phyloP scores from a whole-genome alignment of 53 echinoderm and acorn worm species.

The Hippasteria phrygiana region DNA sequence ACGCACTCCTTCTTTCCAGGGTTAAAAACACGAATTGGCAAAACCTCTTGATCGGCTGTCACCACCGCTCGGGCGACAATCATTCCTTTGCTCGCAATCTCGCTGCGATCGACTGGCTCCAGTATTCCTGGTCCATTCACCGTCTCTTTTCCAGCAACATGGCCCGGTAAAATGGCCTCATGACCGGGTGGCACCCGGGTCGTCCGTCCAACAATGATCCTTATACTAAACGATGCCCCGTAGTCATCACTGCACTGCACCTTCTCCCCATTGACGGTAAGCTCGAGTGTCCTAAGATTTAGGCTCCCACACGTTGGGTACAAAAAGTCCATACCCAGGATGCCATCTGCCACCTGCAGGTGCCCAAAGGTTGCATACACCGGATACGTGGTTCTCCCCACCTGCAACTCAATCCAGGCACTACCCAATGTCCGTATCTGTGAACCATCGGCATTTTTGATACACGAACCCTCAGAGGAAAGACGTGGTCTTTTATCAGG shows the following conservation, averaged over 20 bases:
- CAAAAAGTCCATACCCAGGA: conserved; percentile 59
- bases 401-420: conserved; percentile 28
- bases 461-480: not conserved
- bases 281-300: not conserved
- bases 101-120: no score
- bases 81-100: no score
- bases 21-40: conserved; percentile 64
- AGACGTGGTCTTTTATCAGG: conserved; percentile 7
- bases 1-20: conserved; percentile 46
- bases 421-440: not conserved
- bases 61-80: conserved; percentile 60
- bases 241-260: conserved; percentile 32
- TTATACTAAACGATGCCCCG: conserved; percentile 24
- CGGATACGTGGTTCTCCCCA: conserved; percentile 7
- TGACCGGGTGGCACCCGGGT: no score
- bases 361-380: conserved; percentile 27
- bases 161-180: no score
- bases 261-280: conserved; percentile 29
- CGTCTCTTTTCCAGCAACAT: no score
- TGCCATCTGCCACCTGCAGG: conserved; percentile 15
- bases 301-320: not conserved
- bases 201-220: conserved; percentile 39
- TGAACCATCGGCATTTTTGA: conserved; percentile 15
- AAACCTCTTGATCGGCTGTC: not conserved
- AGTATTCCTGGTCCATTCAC: no score